These are phyloP conservation scores for Anguilla pacifica DNA, from an alignment of 2,797 vertebrate genomes.

Conservation along the genomic window DNA sequence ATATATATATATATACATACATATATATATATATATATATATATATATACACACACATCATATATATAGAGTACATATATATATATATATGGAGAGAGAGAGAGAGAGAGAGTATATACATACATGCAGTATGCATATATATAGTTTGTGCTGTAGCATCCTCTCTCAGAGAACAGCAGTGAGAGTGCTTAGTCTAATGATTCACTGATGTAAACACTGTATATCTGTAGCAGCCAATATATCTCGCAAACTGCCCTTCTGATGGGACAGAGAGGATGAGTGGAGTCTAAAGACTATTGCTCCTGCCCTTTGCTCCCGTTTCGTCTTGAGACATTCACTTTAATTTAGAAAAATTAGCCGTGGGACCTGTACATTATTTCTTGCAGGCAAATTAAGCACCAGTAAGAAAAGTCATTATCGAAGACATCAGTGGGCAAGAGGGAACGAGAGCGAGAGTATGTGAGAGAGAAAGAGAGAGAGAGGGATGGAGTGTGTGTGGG, in stretches of 20 bases:
- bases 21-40: not conserved
- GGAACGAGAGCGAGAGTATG: constrained; percentile 44
- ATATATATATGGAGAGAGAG: too few species aligned
- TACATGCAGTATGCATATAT: too few species aligned
- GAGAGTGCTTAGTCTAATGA: not conserved
- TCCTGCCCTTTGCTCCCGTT: not conserved
- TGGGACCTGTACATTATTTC: constrained; percentile 58
- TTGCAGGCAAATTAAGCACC: constrained; percentile 66
- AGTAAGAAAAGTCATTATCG: constrained; percentile 72
- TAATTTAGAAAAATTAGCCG: constrained; percentile 46
- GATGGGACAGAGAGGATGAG: not conserved
- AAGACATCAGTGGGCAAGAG: constrained; percentile 60
- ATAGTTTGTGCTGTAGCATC: not conserved
- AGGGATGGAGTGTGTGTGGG: constrained; percentile 41
- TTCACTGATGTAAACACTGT: not conserved
- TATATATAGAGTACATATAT: not conserved
- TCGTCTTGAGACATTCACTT: constrained; percentile 27
- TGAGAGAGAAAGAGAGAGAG: constrained; percentile 43
- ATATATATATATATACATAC: not conserved
- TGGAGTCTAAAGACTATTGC: not conserved
- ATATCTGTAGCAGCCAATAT: not conserved
- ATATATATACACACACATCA: not conserved
- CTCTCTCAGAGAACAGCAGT: not conserved
- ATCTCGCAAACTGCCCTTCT: not conserved
- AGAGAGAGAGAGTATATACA: not conserved